Evolutionary conservation across 2,113 vertebrate species (phyloP), one percentile per base, ranked within the genome.

Genomic region (Ictidomys tridecemlineatus): DNA sequence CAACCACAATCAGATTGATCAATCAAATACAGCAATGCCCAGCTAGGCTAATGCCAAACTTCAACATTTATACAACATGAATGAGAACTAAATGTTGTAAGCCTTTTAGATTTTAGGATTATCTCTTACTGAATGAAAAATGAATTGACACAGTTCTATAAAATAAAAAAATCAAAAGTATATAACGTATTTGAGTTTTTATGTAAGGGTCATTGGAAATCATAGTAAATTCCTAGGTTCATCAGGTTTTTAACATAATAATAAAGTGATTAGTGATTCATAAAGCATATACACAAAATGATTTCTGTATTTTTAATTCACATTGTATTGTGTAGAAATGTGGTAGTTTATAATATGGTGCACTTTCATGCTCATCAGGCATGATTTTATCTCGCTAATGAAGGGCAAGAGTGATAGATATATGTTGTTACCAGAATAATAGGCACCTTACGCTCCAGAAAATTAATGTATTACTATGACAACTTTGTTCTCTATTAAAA

Each of bases 401-500:
- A 94, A 96, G 24, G 26, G 48, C 70, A 84, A 72, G 92, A 82
- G 63, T 85, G 77, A 91, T 78, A 30, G 48, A 83, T 65, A 58
- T 83, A 67, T 92, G 48, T 85, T 93, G 70, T 63, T 76, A n/a
- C 13, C 65, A 89, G 34, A 91, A 69, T 79, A 97, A 79, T 96
- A 97, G 42, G 2, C 67, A 95, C 73, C 69, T 97, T 94, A 85
- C 0, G 0, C n/a, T 91, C 18, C 37, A 94, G 63, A 79, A 88
- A 88, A 95, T 96, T 97, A 83, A 91, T 95, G 53, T 70, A 76
- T 95, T 91, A 30, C 20, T 85, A 26, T 93, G 72, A 97, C 48
- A 97, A 93, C 28, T 87, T 69, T 77, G 42, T 89, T 95, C 61
- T 84, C 39, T 82, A 79, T 78, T 97, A 95, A 95, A 95, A 95